These are phyloP conservation scores for Tetragonula carbonaria DNA, from an alignment of 2,888 invertebrate genomes.

Conservation along the genomic window DNA sequence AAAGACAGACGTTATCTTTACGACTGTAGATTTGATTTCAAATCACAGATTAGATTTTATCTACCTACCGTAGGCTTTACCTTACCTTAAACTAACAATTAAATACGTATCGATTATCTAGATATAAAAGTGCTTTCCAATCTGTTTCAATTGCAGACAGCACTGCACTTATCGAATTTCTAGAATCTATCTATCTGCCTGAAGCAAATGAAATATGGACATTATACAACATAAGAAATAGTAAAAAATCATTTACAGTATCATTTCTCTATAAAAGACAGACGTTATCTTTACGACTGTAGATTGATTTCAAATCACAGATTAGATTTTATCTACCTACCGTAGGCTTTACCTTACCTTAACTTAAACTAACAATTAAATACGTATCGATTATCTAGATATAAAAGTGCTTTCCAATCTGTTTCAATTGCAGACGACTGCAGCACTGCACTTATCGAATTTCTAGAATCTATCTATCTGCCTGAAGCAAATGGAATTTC, in stretches of 20 bases:
- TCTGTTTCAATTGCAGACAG: background rate
- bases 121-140: background rate
- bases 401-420: background rate
- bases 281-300: too few relatives aligned
- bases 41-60: slow-evolving; percentile 1
- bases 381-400: background rate
- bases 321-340: background rate
- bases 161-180: background rate
- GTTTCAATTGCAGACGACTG: background rate
- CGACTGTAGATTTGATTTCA: background rate
- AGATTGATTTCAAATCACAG: background rate
- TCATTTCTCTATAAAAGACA: too few relatives aligned
- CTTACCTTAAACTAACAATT: background rate
- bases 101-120: background rate
- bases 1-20: too few relatives aligned
- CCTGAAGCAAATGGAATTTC: too few relatives aligned
- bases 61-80: background rate
- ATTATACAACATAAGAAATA: too few relatives aligned
- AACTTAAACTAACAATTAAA: background rate
- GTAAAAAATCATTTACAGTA: too few relatives aligned
- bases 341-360: background rate
- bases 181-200: background rate
- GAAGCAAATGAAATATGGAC: too few relatives aligned
- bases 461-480: background rate
- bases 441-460: background rate